Conservation (phyloP, 1,140 invertebrate genomes). For the Zelostemma sp. region DNA sequence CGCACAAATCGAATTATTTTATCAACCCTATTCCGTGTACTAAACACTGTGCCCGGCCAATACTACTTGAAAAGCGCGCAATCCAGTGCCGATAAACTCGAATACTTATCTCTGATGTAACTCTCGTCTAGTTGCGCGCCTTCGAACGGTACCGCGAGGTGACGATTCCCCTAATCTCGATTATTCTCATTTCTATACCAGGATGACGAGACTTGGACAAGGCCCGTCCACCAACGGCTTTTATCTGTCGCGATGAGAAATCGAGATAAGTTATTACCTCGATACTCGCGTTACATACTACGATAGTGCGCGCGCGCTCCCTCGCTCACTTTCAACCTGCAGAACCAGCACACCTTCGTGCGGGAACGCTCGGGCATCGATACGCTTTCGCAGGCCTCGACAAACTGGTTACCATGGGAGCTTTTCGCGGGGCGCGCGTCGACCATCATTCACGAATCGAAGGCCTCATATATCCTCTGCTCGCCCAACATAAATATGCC, state of each 20-base stretch:
- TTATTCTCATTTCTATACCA: too few species aligned
- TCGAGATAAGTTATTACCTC: constrained; percentile 37
- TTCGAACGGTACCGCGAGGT: too few species aligned
- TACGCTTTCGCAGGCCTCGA: constrained; percentile 20
- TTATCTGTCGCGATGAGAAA: constrained; percentile 27
- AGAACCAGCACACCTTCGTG: constrained; percentile 7
- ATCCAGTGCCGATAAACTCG: too few species aligned
- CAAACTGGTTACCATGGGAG: constrained; percentile 43
- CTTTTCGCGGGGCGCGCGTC: constrained; percentile 34
- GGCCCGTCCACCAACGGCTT: too few species aligned
- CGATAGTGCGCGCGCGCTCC: constrained; percentile 18
- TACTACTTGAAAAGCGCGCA: too few species aligned
- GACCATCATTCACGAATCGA: constrained; percentile 31
- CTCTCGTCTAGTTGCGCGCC: too few species aligned
- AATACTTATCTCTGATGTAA: too few species aligned
- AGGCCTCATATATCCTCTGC: not conserved
- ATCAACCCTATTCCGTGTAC: too few species aligned
- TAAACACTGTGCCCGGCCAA: too few species aligned
- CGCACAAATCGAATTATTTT: too few species aligned
- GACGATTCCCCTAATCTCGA: too few species aligned
- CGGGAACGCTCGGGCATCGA: constrained; percentile 5
- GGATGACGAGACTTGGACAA: too few species aligned
- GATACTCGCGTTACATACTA: constrained; percentile 40
- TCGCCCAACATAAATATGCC: constrained; percentile 37
- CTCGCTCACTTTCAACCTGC: constrained; percentile 28